A percentile compares a stretch with the other conserved stretches of the same genome.
Conservation (phyloP, 2,888 invertebrate genomes). For the Holacanthella duospinosa region DNA sequence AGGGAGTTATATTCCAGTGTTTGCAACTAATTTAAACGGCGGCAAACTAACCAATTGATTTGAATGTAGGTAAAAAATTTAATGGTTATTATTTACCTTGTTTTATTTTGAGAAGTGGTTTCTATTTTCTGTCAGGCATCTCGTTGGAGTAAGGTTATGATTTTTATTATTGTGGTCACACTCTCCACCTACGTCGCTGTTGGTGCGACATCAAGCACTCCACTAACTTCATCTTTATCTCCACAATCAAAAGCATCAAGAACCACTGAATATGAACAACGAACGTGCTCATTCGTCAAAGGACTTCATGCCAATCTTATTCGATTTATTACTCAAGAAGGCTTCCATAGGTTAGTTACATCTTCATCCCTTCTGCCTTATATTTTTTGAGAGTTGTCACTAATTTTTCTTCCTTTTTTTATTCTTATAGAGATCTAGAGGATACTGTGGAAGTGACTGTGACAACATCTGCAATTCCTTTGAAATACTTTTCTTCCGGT, state of each 20-base stretch:
- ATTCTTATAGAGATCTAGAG: conserved; percentile 42
- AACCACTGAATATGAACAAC: not conserved
- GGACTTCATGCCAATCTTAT: conserved; percentile 38
- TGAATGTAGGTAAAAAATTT: too few relatives aligned
- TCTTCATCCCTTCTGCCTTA: not conserved
- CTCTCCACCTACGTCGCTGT: too few relatives aligned
- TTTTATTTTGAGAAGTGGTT: too few relatives aligned
- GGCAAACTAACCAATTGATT: too few relatives aligned
- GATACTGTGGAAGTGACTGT: conserved; percentile 44
- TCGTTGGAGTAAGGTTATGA: too few relatives aligned
- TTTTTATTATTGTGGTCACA: too few relatives aligned
- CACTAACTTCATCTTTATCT: too few relatives aligned
- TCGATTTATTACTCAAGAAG: conserved; percentile 44
- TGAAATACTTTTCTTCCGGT: conserved; percentile 26
- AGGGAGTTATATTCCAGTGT: too few relatives aligned
- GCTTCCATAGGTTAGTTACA: conserved; percentile 44
- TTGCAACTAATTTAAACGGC: too few relatives aligned
- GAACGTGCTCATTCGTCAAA: conserved; percentile 23
- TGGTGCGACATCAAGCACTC: too few relatives aligned
- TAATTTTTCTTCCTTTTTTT: conserved; percentile 2
- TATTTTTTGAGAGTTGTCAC: not conserved
- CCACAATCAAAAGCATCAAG: not conserved
- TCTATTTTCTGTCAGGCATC: too few relatives aligned
- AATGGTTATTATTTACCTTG: too few relatives aligned
- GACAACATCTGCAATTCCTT: conserved; percentile 31